Conservation (phyloP, 30 jellyfish, hydroid and myxozoan genomes). For the Aurelia sp. region DNA sequence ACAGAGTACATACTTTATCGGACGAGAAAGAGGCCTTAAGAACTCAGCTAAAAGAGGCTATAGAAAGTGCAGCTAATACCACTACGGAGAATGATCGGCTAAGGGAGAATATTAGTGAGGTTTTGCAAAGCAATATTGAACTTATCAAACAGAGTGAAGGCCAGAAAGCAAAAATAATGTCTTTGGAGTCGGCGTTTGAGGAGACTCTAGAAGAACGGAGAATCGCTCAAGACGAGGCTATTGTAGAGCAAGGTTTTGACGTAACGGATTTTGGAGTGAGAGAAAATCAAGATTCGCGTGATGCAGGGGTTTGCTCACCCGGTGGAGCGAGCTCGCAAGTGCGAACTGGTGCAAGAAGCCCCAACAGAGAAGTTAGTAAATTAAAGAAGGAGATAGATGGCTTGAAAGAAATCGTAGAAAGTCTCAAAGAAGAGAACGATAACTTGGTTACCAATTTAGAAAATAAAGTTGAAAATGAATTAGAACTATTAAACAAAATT, state of each 20-base stretch:
- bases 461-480: slow-evolving; percentile 51
- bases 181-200: slow-evolving; percentile 62
- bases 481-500: slow-evolving; percentile 46
- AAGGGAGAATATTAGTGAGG: slow-evolving; percentile 27
- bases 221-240: slow-evolving; percentile 31
- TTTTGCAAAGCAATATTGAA: slow-evolving; percentile 41
- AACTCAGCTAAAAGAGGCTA: slow-evolving; percentile 36
- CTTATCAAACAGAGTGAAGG: slow-evolving; percentile 47
- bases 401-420: slow-evolving; percentile 46
- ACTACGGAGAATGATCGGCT: slow-evolving; percentile 37
- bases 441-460: slow-evolving; percentile 34
- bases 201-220: slow-evolving; percentile 49
- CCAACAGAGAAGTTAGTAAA: not conserved
- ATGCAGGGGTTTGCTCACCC: not conserved
- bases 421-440: slow-evolving; percentile 55
- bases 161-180: slow-evolving; percentile 1
- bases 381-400: slow-evolving; percentile 24
- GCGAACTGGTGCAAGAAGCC: slow-evolving; percentile 25
- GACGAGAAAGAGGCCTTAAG: slow-evolving; percentile 41
- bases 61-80: slow-evolving; percentile 1
- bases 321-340: not conserved
- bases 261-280: slow-evolving; percentile 17
- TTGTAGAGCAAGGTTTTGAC: slow-evolving; percentile 4
- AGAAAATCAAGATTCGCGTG: slow-evolving; percentile 2
- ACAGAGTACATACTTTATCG: slow-evolving; percentile 10